These are phyloP conservation scores for Apostichopus parvimensis DNA, from an alignment of 35 echinoderm and acorn worm genomes.

Conservation along the genomic window DNA sequence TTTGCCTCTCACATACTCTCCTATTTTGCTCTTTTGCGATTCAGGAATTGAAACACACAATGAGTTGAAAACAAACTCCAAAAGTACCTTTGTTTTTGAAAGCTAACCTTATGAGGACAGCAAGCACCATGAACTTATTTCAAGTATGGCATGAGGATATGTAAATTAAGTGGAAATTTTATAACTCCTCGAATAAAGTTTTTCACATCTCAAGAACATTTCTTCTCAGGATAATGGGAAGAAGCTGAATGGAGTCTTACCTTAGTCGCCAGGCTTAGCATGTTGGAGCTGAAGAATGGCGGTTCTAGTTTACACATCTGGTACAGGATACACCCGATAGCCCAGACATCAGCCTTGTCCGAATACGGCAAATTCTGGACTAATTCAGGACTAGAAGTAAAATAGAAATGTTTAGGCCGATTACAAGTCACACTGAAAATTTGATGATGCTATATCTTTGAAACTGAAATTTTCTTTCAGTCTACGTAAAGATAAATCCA, in stretches of 20 bases:
- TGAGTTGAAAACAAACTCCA: too few species aligned
- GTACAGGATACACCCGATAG: constrained; percentile 90
- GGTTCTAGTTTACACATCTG: constrained; percentile 90
- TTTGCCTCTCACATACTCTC: too few species aligned
- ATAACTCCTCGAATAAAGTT: too few species aligned
- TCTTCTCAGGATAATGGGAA: too few species aligned
- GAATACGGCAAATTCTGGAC: constrained; percentile 88
- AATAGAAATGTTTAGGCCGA: background rate
- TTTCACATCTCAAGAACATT: too few species aligned
- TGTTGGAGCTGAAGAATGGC: constrained; percentile 92
- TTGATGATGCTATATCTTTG: background rate
- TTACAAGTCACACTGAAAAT: background rate
- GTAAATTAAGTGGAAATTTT: too few species aligned
- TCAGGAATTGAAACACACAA: too few species aligned
- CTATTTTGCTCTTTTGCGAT: too few species aligned
- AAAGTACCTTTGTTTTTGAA: too few species aligned
- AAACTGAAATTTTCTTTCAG: background rate
- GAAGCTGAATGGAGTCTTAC: background rate
- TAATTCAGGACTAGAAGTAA: constrained; percentile 86
- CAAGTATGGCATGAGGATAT: too few species aligned
- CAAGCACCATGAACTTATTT: too few species aligned
- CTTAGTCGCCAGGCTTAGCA: constrained; percentile 81
- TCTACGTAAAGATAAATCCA: background rate
- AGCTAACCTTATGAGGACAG: too few species aligned
- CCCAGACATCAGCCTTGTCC: constrained; percentile 96